Evolutionary conservation across 2,888 invertebrate genomes (phyloP), one percentile per base, ranked within the genome.

Genomic region (Caenorhabditis sp.): DNA sequence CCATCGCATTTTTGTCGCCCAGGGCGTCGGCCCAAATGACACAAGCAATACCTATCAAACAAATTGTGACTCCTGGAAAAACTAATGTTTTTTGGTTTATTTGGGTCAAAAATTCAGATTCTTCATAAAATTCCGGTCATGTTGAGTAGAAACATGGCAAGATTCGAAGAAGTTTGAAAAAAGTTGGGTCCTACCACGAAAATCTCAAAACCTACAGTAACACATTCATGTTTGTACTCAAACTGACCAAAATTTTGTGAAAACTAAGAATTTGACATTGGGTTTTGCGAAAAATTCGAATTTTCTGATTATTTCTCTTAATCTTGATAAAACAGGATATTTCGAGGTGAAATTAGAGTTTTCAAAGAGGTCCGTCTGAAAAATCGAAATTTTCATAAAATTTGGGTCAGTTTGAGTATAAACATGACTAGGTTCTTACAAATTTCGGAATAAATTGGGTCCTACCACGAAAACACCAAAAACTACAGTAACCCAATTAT

Each of bases 1-100:
- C 81, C 17, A 63, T 56, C 1, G 61, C 38, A n/a, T 78, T 78
- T 58, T 82, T 87, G 36, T 88, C 88, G 23, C 88, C 87, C 25
- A 93, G 92, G 26, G 93, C 92, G 88, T 94, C 94, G 25, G 93
- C 93, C 92, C 92, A 92, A 5, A 94, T 93, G 14, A 94, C 91
- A 82, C 93, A 93, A 12, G 92, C 93, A 23, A 94, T 92, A 0
- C 94, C 94, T 90, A 93, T 91, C 4, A 94, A 90, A 75, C 93
- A 93, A 68, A 93, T 90, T 14, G 92, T 92, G 23, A 94, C 93
- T 0, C 94, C 94, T 78, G 50, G 59, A 69, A 50, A 31, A 31
- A 31, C 31, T 31, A 31, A 10, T 7, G 31, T 7, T 10, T n/a
- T n/a, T n/a, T n/a, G n/a, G n/a, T n/a, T n/a, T n/a, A n/a, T n/a